A percentile compares a stretch with the other conserved stretches of the same genome.
Conservation (phyloP, 2,113 vertebrate genomes). For the Vireo altiloquus region DNA sequence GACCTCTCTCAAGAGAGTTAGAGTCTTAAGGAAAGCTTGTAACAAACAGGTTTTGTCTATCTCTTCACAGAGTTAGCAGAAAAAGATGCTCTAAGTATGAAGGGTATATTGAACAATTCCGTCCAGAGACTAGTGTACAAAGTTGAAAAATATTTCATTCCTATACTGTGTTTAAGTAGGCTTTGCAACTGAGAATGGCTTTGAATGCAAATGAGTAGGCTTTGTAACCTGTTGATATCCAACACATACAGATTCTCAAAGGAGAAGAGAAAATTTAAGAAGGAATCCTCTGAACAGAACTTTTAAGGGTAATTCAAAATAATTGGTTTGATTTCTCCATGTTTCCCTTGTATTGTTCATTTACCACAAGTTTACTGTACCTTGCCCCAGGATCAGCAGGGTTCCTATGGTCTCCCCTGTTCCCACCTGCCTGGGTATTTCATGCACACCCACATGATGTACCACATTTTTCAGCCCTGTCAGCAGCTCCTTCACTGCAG, state of each 20-base stretch:
- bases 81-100: neutral
- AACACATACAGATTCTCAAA: neutral
- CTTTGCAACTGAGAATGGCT: neutral
- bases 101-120: neutral
- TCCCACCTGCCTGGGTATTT: neutral
- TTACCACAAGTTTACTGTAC: neutral
- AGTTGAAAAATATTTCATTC: neutral
- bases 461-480: neutral
- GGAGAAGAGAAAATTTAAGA: neutral
- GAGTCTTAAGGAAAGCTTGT: neutral
- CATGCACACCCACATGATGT: rapidly evolving
- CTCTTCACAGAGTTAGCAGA: neutral
- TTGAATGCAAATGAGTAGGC: too few relatives aligned
- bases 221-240: neutral
- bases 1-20: neutral
- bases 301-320: neutral
- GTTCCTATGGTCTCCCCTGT: rapidly evolving
- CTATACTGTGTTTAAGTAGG: neutral
- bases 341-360: neutral
- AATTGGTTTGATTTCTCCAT: neutral
- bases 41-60: neutral
- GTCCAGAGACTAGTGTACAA: neutral
- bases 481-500: neutral
- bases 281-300: neutral
- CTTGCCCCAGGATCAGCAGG: neutral